Conservation (phyloP, 64 coral and sea anemone species). For the Astreopora myriophthalma region DNA sequence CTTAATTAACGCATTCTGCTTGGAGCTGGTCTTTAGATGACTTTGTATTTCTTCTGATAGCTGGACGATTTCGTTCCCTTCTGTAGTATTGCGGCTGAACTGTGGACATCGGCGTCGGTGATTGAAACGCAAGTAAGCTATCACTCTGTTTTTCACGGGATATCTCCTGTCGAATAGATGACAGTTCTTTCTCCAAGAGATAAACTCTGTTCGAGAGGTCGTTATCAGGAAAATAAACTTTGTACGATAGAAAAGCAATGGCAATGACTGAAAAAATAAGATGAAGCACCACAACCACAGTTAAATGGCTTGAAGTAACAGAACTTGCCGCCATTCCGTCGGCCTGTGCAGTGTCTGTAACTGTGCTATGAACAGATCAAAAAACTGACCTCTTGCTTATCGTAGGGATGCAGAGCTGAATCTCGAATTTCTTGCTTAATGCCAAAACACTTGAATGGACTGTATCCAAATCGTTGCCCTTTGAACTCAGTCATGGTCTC, state of each 20-base stretch:
- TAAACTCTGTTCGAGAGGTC: conserved; percentile 16
- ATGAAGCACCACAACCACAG: not conserved
- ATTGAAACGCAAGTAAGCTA: no score
- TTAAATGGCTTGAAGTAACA: not conserved
- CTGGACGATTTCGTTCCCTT: not conserved
- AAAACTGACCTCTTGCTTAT: no score
- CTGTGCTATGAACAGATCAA: not conserved
- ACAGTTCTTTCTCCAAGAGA: not conserved
- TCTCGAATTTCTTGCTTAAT: no score
- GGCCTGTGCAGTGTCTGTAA: not conserved
- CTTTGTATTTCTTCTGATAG: not conserved
- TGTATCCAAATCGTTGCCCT: no score
- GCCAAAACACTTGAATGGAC: no score
- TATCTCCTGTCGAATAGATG: not conserved
- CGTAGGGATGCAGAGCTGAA: no score
- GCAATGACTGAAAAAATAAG: not conserved
- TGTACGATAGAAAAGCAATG: not conserved
- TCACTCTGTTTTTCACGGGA: not conserved
- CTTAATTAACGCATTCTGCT: not conserved
- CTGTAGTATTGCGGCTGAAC: not conserved
- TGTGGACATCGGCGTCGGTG: not conserved
- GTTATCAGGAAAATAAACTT: not conserved
- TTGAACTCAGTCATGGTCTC: no score
- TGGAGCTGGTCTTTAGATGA: not conserved
- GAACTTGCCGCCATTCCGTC: not conserved